Percentiles rank a stretch among this genome's conserved stretches.
Evolutionary conservation across 2,113 vertebrate genomes (phyloP).

Genomic region (Antigone vipio): DNA sequence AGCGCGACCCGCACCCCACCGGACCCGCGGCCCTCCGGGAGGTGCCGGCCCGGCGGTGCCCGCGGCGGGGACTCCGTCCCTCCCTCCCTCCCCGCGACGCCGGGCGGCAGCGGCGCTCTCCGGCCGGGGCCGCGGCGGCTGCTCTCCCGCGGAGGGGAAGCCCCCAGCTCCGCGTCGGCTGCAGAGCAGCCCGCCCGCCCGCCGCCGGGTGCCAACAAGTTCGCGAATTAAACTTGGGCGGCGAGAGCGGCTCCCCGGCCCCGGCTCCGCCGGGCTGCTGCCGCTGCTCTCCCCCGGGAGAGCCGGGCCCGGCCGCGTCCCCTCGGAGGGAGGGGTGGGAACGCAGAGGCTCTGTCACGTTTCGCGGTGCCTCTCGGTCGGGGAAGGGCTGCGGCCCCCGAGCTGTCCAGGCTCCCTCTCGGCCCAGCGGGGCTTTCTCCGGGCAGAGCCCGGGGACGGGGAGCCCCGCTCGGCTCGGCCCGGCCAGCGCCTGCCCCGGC

Average conservation of each 20-base stretch:
- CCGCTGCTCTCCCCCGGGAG: neutral
- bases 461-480: neutral
- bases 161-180: neutral
- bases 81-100: neutral
- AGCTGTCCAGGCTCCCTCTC: neutral
- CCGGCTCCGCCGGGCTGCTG: neutral
- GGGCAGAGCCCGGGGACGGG: neutral
- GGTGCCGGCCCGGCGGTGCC: neutral
- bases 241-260: neutral
- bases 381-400: too few species aligned
- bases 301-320: neutral
- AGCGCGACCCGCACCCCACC: too few species aligned
- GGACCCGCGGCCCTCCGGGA: neutral
- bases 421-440: too few species aligned
- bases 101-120: neutral
- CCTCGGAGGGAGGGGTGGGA: neutral
- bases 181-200: neutral
- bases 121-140: neutral
- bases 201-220: neutral
- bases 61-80: neutral
- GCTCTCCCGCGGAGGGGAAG: neutral
- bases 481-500: neutral
- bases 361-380: neutral
- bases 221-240: neutral
- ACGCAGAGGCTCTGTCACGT: too few species aligned